phyloP scores from a whole-genome alignment of 2,888 invertebrate species.

The Rutpela maculata region DNA sequence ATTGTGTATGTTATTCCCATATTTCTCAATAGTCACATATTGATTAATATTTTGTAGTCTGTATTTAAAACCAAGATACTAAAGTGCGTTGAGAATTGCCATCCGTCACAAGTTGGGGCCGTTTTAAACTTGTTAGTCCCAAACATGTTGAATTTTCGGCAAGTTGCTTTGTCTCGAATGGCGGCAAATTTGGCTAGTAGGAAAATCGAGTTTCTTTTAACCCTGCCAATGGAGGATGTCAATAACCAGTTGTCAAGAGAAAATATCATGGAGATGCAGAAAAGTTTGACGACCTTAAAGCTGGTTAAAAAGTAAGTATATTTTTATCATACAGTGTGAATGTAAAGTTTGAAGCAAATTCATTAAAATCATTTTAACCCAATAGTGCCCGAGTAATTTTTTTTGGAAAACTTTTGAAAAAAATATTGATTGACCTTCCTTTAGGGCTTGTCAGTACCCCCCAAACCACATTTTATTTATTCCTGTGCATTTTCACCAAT shows the following conservation, averaged over 20 bases:
- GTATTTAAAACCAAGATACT: constrained; percentile 82
- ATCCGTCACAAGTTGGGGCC: constrained; percentile 83
- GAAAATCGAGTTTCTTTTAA: constrained; percentile 82
- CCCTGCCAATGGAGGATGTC: constrained; percentile 78
- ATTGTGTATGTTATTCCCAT: constrained; percentile 49
- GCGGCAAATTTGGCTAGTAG: constrained; percentile 85
- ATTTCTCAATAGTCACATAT: not conserved
- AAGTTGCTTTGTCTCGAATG: constrained; percentile 81
- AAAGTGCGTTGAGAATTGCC: constrained; percentile 82
- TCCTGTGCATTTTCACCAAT: no score
- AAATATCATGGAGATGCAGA: constrained; percentile 81
- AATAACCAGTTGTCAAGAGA: constrained; percentile 81
- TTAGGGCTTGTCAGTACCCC: no score
- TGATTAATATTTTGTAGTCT: constrained; percentile 74
- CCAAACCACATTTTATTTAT: no score
- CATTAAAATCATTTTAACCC: no score
- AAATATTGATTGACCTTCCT: no score
- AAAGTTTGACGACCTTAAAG: constrained; percentile 77
- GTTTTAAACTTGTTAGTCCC: constrained; percentile 80
- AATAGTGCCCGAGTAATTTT: no score
- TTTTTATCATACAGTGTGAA: not conserved
- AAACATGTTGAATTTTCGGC: constrained; percentile 81
- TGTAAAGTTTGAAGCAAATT: no score
- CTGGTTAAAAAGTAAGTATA: constrained; percentile 78
- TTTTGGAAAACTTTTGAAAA: no score